phyloP scores from a whole-genome alignment of 2,797 vertebrate genomes.

The Anguilla pacifica region DNA sequence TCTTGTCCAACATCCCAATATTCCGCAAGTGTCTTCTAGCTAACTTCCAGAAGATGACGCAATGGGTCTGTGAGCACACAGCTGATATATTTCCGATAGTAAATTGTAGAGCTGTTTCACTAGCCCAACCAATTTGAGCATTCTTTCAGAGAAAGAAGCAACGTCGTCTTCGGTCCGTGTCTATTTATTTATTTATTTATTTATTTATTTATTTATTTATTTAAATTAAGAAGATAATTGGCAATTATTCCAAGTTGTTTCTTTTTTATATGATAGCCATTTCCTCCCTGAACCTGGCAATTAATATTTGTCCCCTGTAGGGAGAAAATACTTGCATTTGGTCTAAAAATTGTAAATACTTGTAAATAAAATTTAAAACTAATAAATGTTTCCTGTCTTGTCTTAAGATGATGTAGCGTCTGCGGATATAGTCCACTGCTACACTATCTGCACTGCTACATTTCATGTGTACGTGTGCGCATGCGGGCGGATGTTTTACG shows the following conservation, averaged over 20 bases:
- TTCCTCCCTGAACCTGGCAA: too few relatives aligned
- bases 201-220: not conserved
- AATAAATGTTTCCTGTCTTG: too few relatives aligned
- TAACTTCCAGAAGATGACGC: constrained; percentile 3
- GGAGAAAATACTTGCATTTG: not conserved
- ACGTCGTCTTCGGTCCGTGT: not conserved
- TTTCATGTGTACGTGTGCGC: not conserved
- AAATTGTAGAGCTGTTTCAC: not conserved
- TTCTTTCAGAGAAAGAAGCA: not conserved
- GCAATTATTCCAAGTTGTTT: too few relatives aligned
- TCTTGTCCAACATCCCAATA: not conserved
- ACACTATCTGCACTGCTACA: not conserved
- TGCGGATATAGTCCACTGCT: too few relatives aligned
- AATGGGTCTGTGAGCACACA: not conserved
- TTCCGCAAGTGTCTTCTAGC: not conserved
- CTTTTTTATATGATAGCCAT: too few relatives aligned
- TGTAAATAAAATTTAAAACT: too few relatives aligned
- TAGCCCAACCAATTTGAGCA: not conserved
- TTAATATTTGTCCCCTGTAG: not conserved
- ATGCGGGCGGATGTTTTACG: not conserved
- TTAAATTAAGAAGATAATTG: too few relatives aligned
- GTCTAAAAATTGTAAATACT: too few relatives aligned
- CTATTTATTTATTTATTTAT: too few relatives aligned
- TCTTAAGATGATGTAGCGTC: too few relatives aligned
- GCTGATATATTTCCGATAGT: not conserved